Base-by-base conservation (phyloP, 2,797 vertebrate genomes). In the Pelodytes ibericus region DNA sequence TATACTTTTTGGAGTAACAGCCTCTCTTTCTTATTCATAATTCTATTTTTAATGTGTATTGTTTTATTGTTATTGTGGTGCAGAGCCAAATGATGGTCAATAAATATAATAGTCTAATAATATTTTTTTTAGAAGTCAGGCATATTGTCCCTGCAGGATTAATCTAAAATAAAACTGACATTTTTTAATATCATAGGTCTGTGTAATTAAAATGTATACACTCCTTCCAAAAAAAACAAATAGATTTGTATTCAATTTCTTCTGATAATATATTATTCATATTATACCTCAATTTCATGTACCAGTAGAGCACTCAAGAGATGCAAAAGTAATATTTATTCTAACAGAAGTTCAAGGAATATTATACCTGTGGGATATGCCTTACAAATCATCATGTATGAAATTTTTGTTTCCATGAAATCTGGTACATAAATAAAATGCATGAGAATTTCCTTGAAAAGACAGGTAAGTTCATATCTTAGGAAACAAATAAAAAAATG, bases 241-340 rank as follows among this genome's bases (percentile, higher is more conserved):
- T 68, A 36, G 26, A 51, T 63, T 71, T 71, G 31, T 71, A 63
- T 71, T 70, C 49, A 76, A 41, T 71, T 70, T 71, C 67, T 53
- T 36, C 31, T 16, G 20, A 61, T 33, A 41, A 76, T 76, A 57
- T 71, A 63, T 76, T 57, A 76, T 76, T 76, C 25, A 71, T 71
- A 63, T 25, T 18, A 44, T 62, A 71, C 47, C 58, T 63, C 66
- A 57, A 18, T 60, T 64, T n/a, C 13, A 20, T 20, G 66, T 76
- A 64, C 67, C 9, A 62, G 66, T 57, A 76, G 33, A 56, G 25
- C 25, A 29, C 74, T 30, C 67, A 15, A 29, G 67, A 59, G 67
- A 70, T 2, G 13, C 16, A 70, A 64, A n/a, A 76, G 59, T 76
- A 70, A 70, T 76, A 76, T 76, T 70, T 67, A 63, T 76, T 70